Base-by-base conservation (phyloP, 2,113 vertebrate species). In the Salvator merianae region DNA sequence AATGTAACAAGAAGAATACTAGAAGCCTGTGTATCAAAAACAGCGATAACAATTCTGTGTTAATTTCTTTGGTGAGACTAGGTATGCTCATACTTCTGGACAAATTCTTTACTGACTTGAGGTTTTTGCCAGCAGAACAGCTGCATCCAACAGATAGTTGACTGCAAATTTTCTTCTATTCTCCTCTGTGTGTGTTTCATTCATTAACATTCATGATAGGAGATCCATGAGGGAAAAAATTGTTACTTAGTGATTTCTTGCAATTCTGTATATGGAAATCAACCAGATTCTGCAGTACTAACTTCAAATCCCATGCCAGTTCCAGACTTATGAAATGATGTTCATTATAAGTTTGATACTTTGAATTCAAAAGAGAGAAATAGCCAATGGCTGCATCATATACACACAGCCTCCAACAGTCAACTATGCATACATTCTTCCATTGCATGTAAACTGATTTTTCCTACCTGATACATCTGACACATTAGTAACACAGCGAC, bases 401-500 rank as follows among this genome's bases (percentile, higher is more conserved):
- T 13, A 50, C 40, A 55, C 32, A 38, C 5, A 55, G 20, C 20
- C 55, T 59, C 16, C 55, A 59, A 59, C 55, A 59, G 55, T 59
- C 43, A 47, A 32, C 78, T 73, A 28, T 66, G 65, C 28, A 69
- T 16, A 32, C 32, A 34, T 18, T 34, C 66, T 20, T 32, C 13
- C 30, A 7, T 82, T 22, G 83, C 16, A 80, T 28, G 30, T 77
- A 47, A 86, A 86, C 26, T 36, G 50, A 14, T 69, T 80, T 84
- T 80, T 59, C 20, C 79, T 93, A 99, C 99, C 98, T 99, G 99
- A 94, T 99, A 99, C 94, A 99, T 97, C 93, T 99, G 99, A 96
- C 98, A 99, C 98, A 99, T 98, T 94, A 99, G 98, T 90, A 99
- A 96, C 75, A 99, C 98, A 9, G 98, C 98, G 86, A 99, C 99